phyloP scores from a whole-genome alignment of 2,113 vertebrate species.

The Pituophis catenifer region DNA sequence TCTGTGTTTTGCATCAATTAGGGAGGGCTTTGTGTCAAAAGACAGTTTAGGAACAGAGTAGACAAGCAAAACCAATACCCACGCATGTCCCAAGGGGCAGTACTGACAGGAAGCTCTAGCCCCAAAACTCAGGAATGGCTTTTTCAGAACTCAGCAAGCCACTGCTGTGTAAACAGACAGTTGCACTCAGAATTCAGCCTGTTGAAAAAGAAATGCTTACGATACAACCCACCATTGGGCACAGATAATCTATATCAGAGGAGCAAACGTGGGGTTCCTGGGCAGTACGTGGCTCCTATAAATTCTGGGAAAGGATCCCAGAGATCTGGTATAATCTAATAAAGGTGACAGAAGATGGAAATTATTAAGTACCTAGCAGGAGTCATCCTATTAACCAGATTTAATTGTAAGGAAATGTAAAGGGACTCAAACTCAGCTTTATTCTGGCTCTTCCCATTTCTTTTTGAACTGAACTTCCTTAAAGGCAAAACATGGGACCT shows the following conservation, averaged over 20 bases:
- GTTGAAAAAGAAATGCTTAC: neutral
- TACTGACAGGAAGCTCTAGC: neutral
- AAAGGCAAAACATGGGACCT: neutral
- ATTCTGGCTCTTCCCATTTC: neutral
- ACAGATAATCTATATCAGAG: neutral
- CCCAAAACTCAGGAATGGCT: neutral
- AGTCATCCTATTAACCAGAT: neutral
- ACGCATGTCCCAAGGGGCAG: neutral
- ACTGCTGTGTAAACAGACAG: neutral
- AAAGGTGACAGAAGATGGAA: neutral
- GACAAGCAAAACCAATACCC: neutral
- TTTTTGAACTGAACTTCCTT: neutral
- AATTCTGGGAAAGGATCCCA: neutral
- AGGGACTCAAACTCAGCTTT: neutral
- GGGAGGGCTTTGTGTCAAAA: neutral
- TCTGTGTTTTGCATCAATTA: neutral
- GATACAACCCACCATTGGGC: neutral
- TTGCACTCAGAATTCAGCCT: neutral
- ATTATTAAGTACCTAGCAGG: neutral
- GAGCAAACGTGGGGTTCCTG: neutral
- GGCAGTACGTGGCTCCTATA: neutral
- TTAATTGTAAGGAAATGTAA: neutral
- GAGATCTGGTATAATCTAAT: neutral
- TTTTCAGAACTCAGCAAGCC: slow-evolving; percentile 5
- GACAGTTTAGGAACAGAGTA: neutral